These are phyloP conservation scores for Cabera pusaria DNA, from an alignment of 2,888 invertebrate genomes.

Conservation along the genomic window DNA sequence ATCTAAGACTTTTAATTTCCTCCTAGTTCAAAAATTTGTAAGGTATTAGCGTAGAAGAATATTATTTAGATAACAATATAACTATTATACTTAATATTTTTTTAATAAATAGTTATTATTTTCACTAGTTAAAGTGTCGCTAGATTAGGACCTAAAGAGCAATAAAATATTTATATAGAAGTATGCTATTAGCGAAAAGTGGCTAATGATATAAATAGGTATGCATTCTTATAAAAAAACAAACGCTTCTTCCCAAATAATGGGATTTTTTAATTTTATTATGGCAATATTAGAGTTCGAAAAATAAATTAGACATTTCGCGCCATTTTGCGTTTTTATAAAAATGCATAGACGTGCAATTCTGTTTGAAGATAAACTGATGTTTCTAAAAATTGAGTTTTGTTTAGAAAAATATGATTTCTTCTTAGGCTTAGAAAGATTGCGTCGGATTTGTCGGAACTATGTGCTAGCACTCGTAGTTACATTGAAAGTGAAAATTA, in stretches of 20 bases:
- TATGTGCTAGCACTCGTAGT: conserved; percentile 47
- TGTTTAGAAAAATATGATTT: conserved; percentile 68
- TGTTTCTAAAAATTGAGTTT: conserved; percentile 26
- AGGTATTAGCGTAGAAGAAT: conserved; percentile 80
- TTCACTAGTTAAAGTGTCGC: conserved; percentile 60
- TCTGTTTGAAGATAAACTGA: conserved; percentile 17
- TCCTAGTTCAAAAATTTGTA: conserved; percentile 69
- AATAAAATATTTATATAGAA: conserved; percentile 63
- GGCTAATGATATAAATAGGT: conserved; percentile 44
- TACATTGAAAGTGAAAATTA: conserved; percentile 39
- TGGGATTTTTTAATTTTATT: conserved; percentile 35
- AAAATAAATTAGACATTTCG: conserved; percentile 48
- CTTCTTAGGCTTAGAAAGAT: conserved; percentile 61
- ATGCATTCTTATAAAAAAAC: conserved; percentile 61
- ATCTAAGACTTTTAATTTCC: conserved; percentile 65
- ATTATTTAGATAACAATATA: conserved; percentile 74
- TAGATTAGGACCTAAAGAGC: conserved; percentile 68
- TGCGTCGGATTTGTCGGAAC: conserved; percentile 52
- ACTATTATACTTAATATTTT: conserved; percentile 52
- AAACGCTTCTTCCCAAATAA: conserved; percentile 39
- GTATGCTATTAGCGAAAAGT: conserved; percentile 64
- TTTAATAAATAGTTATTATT: conserved; percentile 64
- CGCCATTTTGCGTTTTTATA: conserved; percentile 51
- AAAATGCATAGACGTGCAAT: conserved; percentile 51
- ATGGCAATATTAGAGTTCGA: conserved; percentile 51